Conservation (phyloP, 1,140 invertebrate genomes). For the Amphibalanus amphitrite region DNA sequence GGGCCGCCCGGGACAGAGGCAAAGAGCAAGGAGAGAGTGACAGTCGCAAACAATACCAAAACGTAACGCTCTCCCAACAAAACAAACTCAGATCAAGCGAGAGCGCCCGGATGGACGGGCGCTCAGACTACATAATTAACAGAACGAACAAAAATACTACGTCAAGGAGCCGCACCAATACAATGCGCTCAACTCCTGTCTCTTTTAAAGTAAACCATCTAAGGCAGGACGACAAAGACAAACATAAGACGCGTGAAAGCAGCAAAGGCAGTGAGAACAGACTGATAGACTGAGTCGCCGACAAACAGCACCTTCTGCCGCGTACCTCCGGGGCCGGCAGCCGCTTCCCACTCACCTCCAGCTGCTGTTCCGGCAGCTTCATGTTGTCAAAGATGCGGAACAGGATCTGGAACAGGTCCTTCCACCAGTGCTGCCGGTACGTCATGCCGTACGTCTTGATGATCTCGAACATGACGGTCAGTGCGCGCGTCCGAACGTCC, state of each 20-base stretch:
- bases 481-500: conserved; percentile 66
- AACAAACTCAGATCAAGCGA: too few species aligned
- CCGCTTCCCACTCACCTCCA: conserved; percentile 42
- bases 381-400: conserved; percentile 99
- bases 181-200: background rate
- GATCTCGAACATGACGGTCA: conserved; percentile 44
- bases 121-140: too few species aligned
- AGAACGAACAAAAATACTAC: background rate
- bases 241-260: background rate
- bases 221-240: too few species aligned
- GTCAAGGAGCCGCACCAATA: background rate
- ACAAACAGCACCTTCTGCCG: conserved; percentile 8
- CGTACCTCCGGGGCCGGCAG: too few species aligned
- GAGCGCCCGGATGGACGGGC: too few species aligned
- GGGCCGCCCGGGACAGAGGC: too few species aligned
- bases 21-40: background rate
- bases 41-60: too few species aligned
- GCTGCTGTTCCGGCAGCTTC: conserved; percentile 89
- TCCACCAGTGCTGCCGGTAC: conserved; percentile 96
- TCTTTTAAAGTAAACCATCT: background rate
- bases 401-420: conserved; percentile 91
- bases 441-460: conserved; percentile 89
- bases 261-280: background rate
- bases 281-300: background rate
- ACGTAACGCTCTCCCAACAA: too few species aligned